Base-by-base conservation (phyloP, 1,140 invertebrate species). In the Hyphantria cunea region DNA sequence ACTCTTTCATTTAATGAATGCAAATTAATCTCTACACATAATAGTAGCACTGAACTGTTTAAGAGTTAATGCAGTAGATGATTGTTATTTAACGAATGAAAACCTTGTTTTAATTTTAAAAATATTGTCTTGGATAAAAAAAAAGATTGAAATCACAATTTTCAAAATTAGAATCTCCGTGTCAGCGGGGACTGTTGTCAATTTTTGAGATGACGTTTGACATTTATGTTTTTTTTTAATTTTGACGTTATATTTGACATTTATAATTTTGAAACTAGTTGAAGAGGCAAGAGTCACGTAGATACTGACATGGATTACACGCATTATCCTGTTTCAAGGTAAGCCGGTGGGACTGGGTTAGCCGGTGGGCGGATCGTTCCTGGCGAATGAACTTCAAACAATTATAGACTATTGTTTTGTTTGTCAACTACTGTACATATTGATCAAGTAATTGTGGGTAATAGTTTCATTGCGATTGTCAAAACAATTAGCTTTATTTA, bases 341-440 rank as follows among this genome's bases (percentile, higher is more conserved):
- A 68, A 83, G 49, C 78, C 51, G 59, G 71, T 53, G 56, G 62
- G 67, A 34, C 33, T 63, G 51, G 45, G 63, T 49, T 68, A 64
- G 60, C 50, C 53, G 49, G 67, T 77, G 68, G 77, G 71, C 68
- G 70, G 69, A 13, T 41, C 73, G 80, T 78, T 80, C 70, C 68
- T 68, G 68, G 49, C 63, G 66, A 78, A 68, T 72, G 74, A 70
- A 59, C 52, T 60, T 51, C 25, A 55, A 56, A 67, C 58, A 66
- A 74, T 65, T 59, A 42, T 53, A 14, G 15, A 34, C 66, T 56
- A 72, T 78, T 74, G 74, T 74, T 70, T 72, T 59, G 62, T 73
- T 73, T 60, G 59, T 32, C 55, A 62, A 58, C 52, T 61, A 42
- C 48, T 14, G 32, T 17, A 37, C 32, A 15, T 42, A 60, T 50